These are phyloP conservation scores for Sycophaga agraensis DNA, from an alignment of 1,140 invertebrate species.

Conservation along the genomic window DNA sequence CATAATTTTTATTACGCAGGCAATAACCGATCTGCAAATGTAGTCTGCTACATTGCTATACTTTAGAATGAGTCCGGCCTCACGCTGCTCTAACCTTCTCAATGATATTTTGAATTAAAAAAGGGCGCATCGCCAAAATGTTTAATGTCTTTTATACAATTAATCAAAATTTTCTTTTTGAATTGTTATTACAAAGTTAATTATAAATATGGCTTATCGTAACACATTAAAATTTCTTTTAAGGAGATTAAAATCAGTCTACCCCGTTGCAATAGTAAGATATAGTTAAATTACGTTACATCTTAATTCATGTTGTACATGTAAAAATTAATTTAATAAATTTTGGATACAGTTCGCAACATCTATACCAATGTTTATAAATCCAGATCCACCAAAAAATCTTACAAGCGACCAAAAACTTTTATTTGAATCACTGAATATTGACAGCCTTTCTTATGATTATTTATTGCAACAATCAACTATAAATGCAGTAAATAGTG, in stretches of 20 bases:
- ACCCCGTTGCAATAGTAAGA: constrained; percentile 18
- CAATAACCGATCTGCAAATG: too few species aligned
- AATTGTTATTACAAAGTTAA: too few species aligned
- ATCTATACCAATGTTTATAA: constrained; percentile 33
- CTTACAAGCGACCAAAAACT: constrained; percentile 37
- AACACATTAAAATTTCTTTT: constrained; percentile 10
- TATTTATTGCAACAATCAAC: constrained; percentile 52
- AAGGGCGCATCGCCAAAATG: too few species aligned
- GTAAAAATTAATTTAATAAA: neutral
- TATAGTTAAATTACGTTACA: too few species aligned
- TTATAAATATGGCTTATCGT: constrained; percentile 17
- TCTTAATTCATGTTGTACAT: neutral
- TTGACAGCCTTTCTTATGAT: constrained; percentile 45
- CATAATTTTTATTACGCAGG: too few species aligned
- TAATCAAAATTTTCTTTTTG: too few species aligned
- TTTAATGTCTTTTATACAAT: too few species aligned
- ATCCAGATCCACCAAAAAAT: constrained; percentile 32
- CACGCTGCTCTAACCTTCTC: too few species aligned
- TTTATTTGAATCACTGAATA: constrained; percentile 36
- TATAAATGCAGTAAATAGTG: constrained; percentile 47
- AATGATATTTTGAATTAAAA: too few species aligned
- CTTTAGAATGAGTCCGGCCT: too few species aligned
- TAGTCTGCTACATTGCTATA: too few species aligned
- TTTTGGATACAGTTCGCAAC: constrained; percentile 35
- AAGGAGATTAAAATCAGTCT: constrained; percentile 6